Percentiles rank a stretch among this genome's conserved stretches.
Evolutionary conservation across 1,140 invertebrate species (phyloP).

Genomic region (Pseudomyrmex gracilis): DNA sequence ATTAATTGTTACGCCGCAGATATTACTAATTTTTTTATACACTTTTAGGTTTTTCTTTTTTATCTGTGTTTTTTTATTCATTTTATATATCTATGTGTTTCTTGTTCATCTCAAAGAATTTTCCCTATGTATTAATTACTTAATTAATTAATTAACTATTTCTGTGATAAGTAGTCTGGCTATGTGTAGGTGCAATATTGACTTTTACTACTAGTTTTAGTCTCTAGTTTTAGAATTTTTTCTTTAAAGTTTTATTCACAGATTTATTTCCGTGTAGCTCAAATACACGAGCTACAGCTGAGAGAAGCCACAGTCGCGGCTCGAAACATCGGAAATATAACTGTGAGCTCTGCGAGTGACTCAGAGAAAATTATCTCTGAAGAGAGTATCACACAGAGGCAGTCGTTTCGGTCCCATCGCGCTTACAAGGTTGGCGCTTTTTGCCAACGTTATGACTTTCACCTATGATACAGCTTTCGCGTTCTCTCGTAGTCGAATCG

Average conservation of each 20-base stretch:
- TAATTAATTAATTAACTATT: too few relatives aligned
- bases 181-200: constrained; percentile 11
- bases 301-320: neutral
- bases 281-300: constrained; percentile 23
- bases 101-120: too few relatives aligned
- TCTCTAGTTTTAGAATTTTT: neutral
- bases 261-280: neutral
- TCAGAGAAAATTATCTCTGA: constrained; percentile 28
- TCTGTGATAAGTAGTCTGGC: neutral
- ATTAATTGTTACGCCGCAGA: neutral
- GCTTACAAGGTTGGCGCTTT: neutral
- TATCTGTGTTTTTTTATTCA: too few relatives aligned
- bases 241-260: neutral
- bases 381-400: too few relatives aligned
- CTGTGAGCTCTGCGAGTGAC: constrained; percentile 24
- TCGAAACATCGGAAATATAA: neutral
- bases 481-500: constrained; percentile 19
- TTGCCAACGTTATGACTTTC: constrained; percentile 30
- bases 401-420: constrained; percentile 26
- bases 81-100: too few relatives aligned
- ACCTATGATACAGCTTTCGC: constrained; percentile 35
- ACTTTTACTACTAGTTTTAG: constrained; percentile 9
- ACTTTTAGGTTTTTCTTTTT: too few relatives aligned
- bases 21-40: neutral
- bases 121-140: too few relatives aligned